Evolutionary conservation across 2,888 invertebrate genomes (phyloP).

Genomic region (Tridacna gigas): DNA sequence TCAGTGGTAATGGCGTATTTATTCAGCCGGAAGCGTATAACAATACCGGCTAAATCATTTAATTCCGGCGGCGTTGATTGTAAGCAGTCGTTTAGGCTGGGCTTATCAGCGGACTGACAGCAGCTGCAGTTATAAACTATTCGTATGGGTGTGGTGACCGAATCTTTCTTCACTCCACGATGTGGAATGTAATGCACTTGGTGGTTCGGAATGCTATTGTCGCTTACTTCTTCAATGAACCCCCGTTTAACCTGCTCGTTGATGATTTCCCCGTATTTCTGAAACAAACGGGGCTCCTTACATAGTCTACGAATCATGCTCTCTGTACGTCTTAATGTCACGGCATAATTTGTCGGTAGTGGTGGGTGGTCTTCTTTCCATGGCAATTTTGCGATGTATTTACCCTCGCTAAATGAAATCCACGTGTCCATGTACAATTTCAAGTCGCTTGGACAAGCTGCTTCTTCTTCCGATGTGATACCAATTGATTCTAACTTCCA

Average conservation of each 20-base stretch:
- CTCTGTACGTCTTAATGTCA: slow-evolving; percentile 29
- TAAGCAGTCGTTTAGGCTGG: slow-evolving; percentile 43
- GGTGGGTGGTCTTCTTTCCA: slow-evolving; percentile 17
- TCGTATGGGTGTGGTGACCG: slow-evolving; percentile 21
- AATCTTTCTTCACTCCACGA: slow-evolving; percentile 48
- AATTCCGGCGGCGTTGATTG: slow-evolving; percentile 40
- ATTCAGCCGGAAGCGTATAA: slow-evolving; percentile 13
- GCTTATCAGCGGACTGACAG: not conserved
- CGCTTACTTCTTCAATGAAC: slow-evolving; percentile 43
- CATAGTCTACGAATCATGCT: slow-evolving; percentile 19
- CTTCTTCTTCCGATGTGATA: slow-evolving; percentile 15
- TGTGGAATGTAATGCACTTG: slow-evolving; percentile 60
- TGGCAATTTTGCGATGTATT: slow-evolving; percentile 15
- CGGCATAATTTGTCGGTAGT: slow-evolving; percentile 20
- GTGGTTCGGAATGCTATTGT: not conserved
- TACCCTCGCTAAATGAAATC: slow-evolving; percentile 3
- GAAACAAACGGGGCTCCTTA: not conserved
- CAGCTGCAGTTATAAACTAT: slow-evolving; percentile 39
- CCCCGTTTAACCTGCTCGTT: slow-evolving; percentile 45
- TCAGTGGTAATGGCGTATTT: slow-evolving; percentile 18
- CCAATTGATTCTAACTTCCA: slow-evolving; percentile 54
- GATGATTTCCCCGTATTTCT: slow-evolving; percentile 44
- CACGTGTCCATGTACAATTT: not conserved
- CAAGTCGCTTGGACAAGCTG: not conserved
- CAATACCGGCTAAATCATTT: slow-evolving; percentile 30